A percentile compares a stretch with the other conserved stretches of the same genome.
Conservation (phyloP, 2,888 invertebrate species). For the Diadromus collaris region DNA sequence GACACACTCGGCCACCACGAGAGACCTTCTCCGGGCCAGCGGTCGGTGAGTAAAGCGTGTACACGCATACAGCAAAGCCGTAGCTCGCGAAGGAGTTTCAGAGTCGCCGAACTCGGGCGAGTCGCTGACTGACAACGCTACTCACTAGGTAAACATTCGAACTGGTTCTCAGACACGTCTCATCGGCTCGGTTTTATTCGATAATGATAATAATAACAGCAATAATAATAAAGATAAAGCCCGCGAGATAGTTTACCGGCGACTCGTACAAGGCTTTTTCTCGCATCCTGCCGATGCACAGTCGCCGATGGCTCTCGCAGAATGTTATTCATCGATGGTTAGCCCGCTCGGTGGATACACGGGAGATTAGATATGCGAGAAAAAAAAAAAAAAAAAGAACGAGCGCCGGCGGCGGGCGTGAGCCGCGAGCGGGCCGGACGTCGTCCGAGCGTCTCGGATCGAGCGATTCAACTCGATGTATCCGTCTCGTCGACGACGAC, state of each 20-base stretch:
- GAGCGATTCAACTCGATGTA: slow-evolving; percentile 63
- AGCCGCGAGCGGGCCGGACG: slow-evolving; percentile 59
- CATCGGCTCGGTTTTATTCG: too few relatives aligned
- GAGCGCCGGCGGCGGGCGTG: slow-evolving; percentile 44
- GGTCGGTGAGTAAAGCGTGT: slow-evolving; percentile 1
- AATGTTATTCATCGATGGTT: slow-evolving; percentile 14
- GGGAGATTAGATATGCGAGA: slow-evolving; percentile 39
- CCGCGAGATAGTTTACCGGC: too few relatives aligned
- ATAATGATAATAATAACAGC: too few relatives aligned
- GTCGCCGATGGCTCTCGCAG: too few relatives aligned
- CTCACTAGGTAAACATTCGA: slow-evolving; percentile 73
- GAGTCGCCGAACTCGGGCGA: slow-evolving; percentile 54
- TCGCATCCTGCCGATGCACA: too few relatives aligned
- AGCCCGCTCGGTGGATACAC: neutral
- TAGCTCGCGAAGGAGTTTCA: slow-evolving; percentile 7
- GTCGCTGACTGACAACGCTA: slow-evolving; percentile 74
- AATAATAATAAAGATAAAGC: too few relatives aligned
- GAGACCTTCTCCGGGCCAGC: neutral
- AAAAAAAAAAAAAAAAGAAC: slow-evolving; percentile 22
- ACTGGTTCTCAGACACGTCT: slow-evolving; percentile 63
- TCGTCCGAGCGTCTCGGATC: slow-evolving; percentile 57
- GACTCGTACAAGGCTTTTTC: too few relatives aligned
- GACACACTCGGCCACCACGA: slow-evolving; percentile 2
- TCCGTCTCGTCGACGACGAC: slow-evolving; percentile 59
- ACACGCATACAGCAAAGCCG: neutral